Evolutionary conservation across 2,888 invertebrate species (phyloP).

Genomic region (Digitonthophagus gazella): DNA sequence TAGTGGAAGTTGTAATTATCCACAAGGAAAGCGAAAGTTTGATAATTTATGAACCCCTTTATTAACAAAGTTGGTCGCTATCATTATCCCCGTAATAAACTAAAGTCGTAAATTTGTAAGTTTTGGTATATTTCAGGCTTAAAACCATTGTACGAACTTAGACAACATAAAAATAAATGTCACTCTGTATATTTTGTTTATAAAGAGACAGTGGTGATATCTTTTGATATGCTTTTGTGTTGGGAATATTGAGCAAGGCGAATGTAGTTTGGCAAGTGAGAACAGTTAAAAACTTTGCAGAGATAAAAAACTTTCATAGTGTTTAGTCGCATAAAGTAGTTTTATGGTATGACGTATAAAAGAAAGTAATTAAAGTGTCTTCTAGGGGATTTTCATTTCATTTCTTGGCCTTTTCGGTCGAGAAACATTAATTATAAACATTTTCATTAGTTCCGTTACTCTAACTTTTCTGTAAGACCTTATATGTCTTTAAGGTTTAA

Average conservation of each 20-base stretch:
- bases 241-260: neutral
- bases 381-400: neutral
- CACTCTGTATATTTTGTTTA: neutral
- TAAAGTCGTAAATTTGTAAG: neutral
- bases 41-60: constrained; percentile 8
- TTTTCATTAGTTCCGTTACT: neutral
- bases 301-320: neutral
- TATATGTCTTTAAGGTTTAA: too few relatives aligned
- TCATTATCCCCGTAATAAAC: neutral
- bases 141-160: neutral
- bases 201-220: neutral
- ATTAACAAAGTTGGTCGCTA: neutral
- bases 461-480: too few relatives aligned
- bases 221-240: neutral
- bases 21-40: constrained; percentile 8
- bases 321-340: neutral
- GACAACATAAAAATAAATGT: neutral
- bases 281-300: neutral
- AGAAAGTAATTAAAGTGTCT: neutral
- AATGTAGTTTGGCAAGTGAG: neutral
- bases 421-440: neutral
- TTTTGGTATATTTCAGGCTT: neutral
- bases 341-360: neutral
- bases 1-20: constrained; percentile 4
- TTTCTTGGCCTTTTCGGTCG: too few relatives aligned